Base-by-base conservation (phyloP, 2,797 vertebrate species). In the Echeneis naucrates region DNA sequence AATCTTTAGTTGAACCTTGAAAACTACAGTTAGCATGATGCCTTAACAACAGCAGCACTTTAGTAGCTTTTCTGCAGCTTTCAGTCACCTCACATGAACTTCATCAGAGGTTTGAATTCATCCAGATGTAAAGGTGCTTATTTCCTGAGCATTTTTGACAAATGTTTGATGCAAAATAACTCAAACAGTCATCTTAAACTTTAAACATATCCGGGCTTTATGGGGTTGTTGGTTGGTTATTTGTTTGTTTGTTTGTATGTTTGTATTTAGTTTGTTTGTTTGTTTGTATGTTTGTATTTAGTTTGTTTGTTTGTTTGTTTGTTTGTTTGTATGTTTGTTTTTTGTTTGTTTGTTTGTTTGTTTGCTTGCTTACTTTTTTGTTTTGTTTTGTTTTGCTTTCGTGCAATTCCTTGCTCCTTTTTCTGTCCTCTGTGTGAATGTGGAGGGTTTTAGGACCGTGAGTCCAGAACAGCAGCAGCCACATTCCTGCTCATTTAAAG, bases 391-490 rank as follows among this genome's bases (percentile, higher is more conserved):
- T n/a, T n/a, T n/a, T n/a, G n/a, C n/a, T n/a, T n/a, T n/a, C n/a
- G n/a, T n/a, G n/a, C n/a, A n/a, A n/a, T n/a, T n/a, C n/a, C n/a
- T n/a, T n/a, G n/a, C n/a, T n/a, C n/a, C n/a, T n/a, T n/a, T n/a
- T n/a, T n/a, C n/a, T n/a, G n/a, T n/a, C n/a, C n/a, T n/a, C n/a
- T n/a, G n/a, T 4, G 12, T 14, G 35, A 42, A 23, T 0, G 0
- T 0, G 54, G 70, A 58, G 75, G 88, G 60, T 77, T 79, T 84
- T 94, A 94, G 86, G 94, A 93, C 94, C 92, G 0, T 2, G 90
- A 4, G 52, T 54, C 37, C 17, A 0, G 38, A 17, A 52, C 67
- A 1, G 68, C 67, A 1, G 68, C 63, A 3, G 40, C 59, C 48
- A 16, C 85, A 83, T 82, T 86, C 81, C 88, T n/a, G 44, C 27